These are phyloP conservation scores for Hipposideros armiger DNA, from an alignment of 2,113 vertebrate genomes.

Conservation along the genomic window DNA sequence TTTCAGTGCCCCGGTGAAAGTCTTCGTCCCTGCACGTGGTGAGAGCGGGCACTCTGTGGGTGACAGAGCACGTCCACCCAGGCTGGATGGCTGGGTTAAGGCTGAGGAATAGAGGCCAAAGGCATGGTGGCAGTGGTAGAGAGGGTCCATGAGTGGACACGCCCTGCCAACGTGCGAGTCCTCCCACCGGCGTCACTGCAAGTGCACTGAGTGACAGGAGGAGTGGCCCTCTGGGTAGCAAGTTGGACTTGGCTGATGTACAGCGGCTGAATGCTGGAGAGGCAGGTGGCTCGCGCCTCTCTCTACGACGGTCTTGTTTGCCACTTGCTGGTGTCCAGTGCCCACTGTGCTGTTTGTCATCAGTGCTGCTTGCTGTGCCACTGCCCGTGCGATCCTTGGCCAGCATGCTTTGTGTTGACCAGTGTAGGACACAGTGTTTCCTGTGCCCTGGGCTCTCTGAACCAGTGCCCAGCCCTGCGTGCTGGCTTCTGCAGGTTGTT, in stretches of 20 bases:
- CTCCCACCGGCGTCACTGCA: accelerated
- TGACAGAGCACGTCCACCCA: neutral
- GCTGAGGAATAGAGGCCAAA: neutral
- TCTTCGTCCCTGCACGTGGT: slow-evolving; percentile 91
- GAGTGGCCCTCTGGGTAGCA: neutral
- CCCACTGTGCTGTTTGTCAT: neutral
- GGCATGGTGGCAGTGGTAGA: neutral
- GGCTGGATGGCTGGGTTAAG: neutral
- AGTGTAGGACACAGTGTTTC: neutral
- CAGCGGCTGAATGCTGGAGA: neutral
- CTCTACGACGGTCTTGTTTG: neutral
- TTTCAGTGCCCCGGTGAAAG: slow-evolving; percentile 88
- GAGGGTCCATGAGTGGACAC: neutral
- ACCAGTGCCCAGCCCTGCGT: neutral
- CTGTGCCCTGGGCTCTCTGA: neutral
- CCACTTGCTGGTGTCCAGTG: neutral
- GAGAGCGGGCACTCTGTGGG: slow-evolving; percentile 52
- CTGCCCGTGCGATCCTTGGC: neutral
- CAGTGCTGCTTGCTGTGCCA: neutral
- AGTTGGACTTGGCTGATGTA: neutral
- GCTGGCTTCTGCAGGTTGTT: neutral
- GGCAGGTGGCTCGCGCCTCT: too few relatives aligned
- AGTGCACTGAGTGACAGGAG: neutral
- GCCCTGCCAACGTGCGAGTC: neutral
- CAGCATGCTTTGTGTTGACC: neutral